Base-by-base conservation (phyloP, 2,113 vertebrate species). In the Bettongia penicillata region DNA sequence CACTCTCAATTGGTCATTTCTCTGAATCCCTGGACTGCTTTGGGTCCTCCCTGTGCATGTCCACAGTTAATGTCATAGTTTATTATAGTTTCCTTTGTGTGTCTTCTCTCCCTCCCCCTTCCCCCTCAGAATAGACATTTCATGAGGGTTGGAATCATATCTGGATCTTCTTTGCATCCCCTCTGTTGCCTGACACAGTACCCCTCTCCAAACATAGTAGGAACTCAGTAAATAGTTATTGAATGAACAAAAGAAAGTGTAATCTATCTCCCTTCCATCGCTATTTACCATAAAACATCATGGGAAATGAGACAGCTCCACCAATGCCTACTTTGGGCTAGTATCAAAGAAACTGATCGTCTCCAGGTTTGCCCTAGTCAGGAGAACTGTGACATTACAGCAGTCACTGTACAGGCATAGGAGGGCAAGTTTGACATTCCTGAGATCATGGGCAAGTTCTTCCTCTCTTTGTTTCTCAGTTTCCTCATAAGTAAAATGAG, bases 311-410 rank as follows among this genome's bases (percentile, higher is more conserved):
- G 92, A 50, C 24, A 55, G 8, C 90, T 92, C 0, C 55, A 55
- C 43, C 55, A 47, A 25, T 90, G 61, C 26, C 61, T 89, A 19
- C 50, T 96, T 94, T 90, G 53, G 24, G 53, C 53, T 95, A 93
- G 95, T 93, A 92, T 31, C 9, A 92, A 95, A 91, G 49, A 93
- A 95, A 3, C 89, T 93, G 31, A 9, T 90, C 91, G n/a, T 68
- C 22, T 95, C 6, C 92, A 93, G 52, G 43, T 96, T 96, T 11
- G 90, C 24, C 37, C 4, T 84, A 1, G 10, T 92, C 94, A 95
- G 23, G 84, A 94, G 37, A 96, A 97, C 26, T 89, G 1, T 95
- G 52, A 91, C 37, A 3, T 90, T 24, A 96, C 53, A 89, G n/a
- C 48, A 92, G 23, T 95, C 22, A 93, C 90, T 51, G 57, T 57